Evolutionary conservation across 2,113 vertebrate genomes (phyloP).

Genomic region (Petroica traversi): DNA sequence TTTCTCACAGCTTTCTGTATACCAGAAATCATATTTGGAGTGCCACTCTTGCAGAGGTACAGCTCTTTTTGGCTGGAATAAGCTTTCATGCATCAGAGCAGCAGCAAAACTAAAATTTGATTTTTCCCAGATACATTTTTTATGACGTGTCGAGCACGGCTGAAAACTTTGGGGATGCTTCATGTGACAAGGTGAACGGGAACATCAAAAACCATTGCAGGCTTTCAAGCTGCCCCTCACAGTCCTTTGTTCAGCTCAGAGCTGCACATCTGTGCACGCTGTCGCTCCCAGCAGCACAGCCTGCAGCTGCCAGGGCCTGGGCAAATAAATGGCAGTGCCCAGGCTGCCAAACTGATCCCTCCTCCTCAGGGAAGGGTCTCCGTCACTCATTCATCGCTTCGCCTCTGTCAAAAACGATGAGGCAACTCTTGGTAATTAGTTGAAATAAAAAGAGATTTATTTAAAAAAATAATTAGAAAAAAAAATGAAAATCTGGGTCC

Average conservation of each 20-base stretch:
- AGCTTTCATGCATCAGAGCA: background rate
- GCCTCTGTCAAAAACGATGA: no score
- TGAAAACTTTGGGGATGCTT: background rate
- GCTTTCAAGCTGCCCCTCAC: background rate
- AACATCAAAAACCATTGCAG: slow-evolving; percentile 11
- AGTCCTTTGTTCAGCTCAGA: background rate
- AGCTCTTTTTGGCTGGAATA: background rate
- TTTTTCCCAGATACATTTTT: background rate
- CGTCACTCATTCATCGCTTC: background rate
- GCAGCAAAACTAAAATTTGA: background rate
- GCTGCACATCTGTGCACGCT: background rate
- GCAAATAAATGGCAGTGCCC: background rate
- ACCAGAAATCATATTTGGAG: background rate
- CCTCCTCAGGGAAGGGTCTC: background rate
- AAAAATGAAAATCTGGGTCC: no score
- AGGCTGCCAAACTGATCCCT: background rate
- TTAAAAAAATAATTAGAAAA: no score
- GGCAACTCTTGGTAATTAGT: no score
- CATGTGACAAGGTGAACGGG: background rate
- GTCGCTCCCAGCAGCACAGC: background rate
- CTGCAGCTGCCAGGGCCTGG: background rate
- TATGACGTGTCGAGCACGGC: background rate
- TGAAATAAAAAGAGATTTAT: no score
- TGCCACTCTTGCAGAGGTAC: background rate
- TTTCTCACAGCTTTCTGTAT: background rate